Evolutionary conservation across 1,140 invertebrate genomes (phyloP).

Genomic region (Cydia amplana): DNA sequence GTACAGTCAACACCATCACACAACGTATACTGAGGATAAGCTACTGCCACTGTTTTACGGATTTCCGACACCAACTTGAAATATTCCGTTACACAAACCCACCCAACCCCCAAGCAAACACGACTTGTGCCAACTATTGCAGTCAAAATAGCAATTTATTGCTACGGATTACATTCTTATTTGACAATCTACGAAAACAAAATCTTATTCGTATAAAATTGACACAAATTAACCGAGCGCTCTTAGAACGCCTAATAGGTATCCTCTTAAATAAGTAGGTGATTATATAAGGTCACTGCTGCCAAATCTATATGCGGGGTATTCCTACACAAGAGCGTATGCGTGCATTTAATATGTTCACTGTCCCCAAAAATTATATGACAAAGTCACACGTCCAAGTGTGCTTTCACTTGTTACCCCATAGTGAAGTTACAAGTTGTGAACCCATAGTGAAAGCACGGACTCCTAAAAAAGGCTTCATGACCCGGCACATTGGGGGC

Average conservation of each 20-base stretch:
- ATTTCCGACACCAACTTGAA: constrained; percentile 28
- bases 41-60: constrained; percentile 45
- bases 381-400: no score
- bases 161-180: constrained; percentile 24
- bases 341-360: not conserved
- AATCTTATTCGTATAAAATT: constrained; percentile 20
- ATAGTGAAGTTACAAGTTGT: no score
- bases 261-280: not conserved
- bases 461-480: no score
- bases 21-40: constrained; percentile 55
- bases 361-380: no score
- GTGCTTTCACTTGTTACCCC: no score
- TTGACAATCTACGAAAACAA: constrained; percentile 26
- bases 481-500: no score
- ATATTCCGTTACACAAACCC: constrained; percentile 6
- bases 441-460: no score
- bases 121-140: constrained; percentile 7
- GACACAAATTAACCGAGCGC: not conserved
- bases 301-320: not conserved
- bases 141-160: constrained; percentile 23
- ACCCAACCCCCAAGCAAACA: constrained; percentile 3
- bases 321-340: not conserved
- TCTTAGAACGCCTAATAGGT: constrained; percentile 22
- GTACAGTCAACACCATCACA: constrained; percentile 63
- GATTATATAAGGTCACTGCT: not conserved